Conservation (phyloP, 2,113 vertebrate species). For the Centropristis striata region DNA sequence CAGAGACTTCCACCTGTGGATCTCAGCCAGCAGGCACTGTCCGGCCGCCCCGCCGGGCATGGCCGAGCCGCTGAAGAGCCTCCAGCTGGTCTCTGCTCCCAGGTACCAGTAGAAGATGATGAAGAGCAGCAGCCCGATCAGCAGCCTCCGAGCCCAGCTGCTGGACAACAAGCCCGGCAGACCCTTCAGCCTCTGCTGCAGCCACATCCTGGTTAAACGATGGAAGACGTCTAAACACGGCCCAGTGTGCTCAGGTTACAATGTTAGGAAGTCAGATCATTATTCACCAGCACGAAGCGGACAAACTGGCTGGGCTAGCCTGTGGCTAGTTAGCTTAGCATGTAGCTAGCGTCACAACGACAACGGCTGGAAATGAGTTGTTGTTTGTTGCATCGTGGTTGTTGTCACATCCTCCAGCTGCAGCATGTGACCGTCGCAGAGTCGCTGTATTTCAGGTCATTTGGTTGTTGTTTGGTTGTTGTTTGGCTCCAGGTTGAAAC, state of each 20-base stretch:
- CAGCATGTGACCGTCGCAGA: accelerated
- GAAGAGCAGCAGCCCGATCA: conserved; percentile 88
- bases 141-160: conserved; percentile 93
- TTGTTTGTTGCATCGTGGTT: conserved; percentile 35
- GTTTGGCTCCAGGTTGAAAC: not conserved
- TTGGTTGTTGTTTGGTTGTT: too few relatives aligned
- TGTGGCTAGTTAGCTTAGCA: conserved; percentile 42
- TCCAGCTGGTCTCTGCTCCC: conserved; percentile 83
- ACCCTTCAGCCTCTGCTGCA: conserved; percentile 95
- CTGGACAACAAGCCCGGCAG: conserved; percentile 95
- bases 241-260: not conserved
- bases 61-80: conserved; percentile 77
- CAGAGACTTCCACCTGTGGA: conserved; percentile 86
- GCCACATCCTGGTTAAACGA: conserved; percentile 84
- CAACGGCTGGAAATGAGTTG: not conserved
- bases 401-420: not conserved
- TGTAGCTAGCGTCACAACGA: conserved; percentile 12
- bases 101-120: conserved; percentile 92
- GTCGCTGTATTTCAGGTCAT: accelerated
- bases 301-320: not conserved
- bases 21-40: conserved; percentile 88
- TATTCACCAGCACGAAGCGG: not conserved
- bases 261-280: conserved; percentile 1
- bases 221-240: not conserved
- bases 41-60: conserved; percentile 83